Base-by-base conservation (phyloP, 2,888 invertebrate genomes). In the Archaeoteleia sp. region DNA sequence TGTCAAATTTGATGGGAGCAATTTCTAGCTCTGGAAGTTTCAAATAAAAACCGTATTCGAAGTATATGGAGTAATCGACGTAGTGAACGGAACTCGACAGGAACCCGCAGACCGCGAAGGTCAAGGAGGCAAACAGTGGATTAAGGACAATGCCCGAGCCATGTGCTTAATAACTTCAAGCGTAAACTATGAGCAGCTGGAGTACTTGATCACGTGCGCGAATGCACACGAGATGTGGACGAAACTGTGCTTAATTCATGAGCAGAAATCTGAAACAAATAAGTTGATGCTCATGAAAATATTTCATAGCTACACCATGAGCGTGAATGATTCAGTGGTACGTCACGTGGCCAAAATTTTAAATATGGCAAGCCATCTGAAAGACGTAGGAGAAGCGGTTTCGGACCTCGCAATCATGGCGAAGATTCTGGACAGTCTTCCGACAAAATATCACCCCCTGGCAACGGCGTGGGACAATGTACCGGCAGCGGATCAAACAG, bases 1-100 rank as follows among this genome's bases (percentile, higher is more conserved):
- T n/a, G n/a, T 10, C 78, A 78, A 76, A 65, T 65, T 71, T 43
- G 62, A 74, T 13, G 73, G 72, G 8, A 49, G 17, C 9, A 74
- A 74, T 49, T 74, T 69, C 27, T 67, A 62, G 39, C 14, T 43
- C 1, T 71, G 71, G 72, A 72, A 72, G 57, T 71, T 70, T 12
- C 71, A 71, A 37, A 49, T 71, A 3, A 43, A 20, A 9, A 40
- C 66, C 5, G 45, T 72, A 10, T 43, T 73, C 13, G 45, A 45
- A 10, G 58, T 61, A 12, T 37, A 53, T 29, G 70, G 65, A 1
- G 30, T 72, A 0, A 12, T 17, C 10, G 68, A 67, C 2, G 30
- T 70, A 1, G 67, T 67, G 2, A 35, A 60, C 5, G 70, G 70
- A 1, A 46, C 25, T 6, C 15, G 32, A 25, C n/a, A 29, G 4